A percentile compares a stretch with the other conserved stretches of the same genome.
Evolutionary conservation across 2,888 invertebrate species (phyloP).

Genomic region (Spodoptera exigua): DNA sequence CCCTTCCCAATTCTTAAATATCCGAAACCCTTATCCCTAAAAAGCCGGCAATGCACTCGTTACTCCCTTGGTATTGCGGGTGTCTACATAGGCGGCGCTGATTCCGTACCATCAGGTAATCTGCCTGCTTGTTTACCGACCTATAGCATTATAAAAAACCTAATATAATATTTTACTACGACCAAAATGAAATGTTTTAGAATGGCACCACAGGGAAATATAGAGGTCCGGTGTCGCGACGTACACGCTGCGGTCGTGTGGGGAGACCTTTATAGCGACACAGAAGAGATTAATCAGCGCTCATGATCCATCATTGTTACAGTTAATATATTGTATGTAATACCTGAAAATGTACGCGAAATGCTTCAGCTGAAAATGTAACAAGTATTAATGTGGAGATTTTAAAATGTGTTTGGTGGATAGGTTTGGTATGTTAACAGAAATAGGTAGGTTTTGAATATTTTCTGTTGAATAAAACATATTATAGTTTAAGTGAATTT

Average conservation of each 20-base stretch:
- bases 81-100: too few species aligned
- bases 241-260: slow-evolving; percentile 11
- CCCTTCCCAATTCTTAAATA: too few species aligned
- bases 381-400: background rate
- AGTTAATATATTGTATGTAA: slow-evolving; percentile 34
- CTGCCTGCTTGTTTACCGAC: too few species aligned
- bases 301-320: slow-evolving; percentile 39
- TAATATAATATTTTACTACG: slow-evolving; percentile 25
- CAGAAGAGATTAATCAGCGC: slow-evolving; percentile 34
- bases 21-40: too few species aligned
- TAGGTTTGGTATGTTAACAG: background rate
- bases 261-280: slow-evolving; percentile 14
- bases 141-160: background rate
- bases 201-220: slow-evolving; percentile 46
- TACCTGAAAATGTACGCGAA: slow-evolving; percentile 24
- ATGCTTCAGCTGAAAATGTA: slow-evolving; percentile 1
- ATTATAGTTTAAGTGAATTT: too few species aligned
- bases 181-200: slow-evolving; percentile 35
- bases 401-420: slow-evolving; percentile 5
- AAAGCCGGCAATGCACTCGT: too few species aligned
- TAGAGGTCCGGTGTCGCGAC: slow-evolving; percentile 6
- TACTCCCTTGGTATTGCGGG: too few species aligned
- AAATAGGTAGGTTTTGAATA: too few species aligned
- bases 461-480: too few species aligned
- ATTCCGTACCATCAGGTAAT: too few species aligned